Evolutionary conservation across 2,888 invertebrate species (phyloP).

Genomic region (Calameuta filiformis): DNA sequence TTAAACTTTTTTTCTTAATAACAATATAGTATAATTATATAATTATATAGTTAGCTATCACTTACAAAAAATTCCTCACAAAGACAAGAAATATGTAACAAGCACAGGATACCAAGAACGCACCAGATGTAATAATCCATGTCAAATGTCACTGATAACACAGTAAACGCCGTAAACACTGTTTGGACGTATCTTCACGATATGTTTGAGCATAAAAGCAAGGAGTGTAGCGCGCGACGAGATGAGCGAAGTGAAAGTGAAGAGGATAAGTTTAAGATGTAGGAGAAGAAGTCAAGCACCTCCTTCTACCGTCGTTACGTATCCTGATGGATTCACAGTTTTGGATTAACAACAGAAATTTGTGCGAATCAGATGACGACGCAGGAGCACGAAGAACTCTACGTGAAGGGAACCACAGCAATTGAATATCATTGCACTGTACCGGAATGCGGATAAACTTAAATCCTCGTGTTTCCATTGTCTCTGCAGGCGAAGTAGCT

Average conservation of each 20-base stretch:
- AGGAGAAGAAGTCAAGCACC: conserved; percentile 8
- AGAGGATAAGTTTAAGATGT: conserved; percentile 44
- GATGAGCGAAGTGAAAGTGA: conserved; percentile 51
- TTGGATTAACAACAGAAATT: neutral
- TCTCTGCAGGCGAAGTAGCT: neutral
- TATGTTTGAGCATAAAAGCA: neutral
- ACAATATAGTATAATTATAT: neutral
- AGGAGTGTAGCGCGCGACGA: conserved; percentile 18
- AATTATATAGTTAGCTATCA: neutral
- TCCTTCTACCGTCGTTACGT: neutral
- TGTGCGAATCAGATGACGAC: neutral
- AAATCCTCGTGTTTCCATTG: neutral
- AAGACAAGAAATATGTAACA: neutral
- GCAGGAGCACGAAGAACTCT: neutral
- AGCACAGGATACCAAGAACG: neutral
- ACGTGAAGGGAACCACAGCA: neutral
- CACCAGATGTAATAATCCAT: neutral
- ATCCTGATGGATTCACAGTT: neutral
- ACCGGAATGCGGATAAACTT: neutral
- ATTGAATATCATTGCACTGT: neutral
- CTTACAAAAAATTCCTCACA: neutral
- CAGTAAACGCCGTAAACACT: neutral
- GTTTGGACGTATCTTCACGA: neutral
- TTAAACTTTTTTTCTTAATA: neutral
- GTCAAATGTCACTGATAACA: neutral